phyloP scores from a whole-genome alignment of 2,888 invertebrate genomes.

The Chrysolina haemoptera region DNA sequence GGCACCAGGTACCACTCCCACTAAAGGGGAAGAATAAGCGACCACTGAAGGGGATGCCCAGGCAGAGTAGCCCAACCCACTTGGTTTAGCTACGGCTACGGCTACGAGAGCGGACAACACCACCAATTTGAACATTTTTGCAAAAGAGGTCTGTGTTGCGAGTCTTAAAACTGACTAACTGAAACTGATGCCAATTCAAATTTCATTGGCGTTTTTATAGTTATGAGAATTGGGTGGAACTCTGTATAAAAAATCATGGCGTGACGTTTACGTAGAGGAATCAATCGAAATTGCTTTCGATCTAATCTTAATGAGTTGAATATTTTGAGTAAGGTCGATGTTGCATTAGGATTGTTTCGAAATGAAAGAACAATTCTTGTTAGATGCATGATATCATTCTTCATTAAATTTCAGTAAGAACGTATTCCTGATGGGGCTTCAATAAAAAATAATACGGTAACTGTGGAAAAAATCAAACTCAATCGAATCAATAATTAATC shows the following conservation, averaged over 20 bases:
- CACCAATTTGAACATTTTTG: constrained; percentile 62
- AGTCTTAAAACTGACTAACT: constrained; percentile 39
- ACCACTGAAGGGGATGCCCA: constrained; percentile 52
- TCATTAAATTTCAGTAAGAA: no score
- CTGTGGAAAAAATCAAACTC: no score
- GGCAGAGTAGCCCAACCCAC: constrained; percentile 48
- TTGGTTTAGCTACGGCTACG: constrained; percentile 70
- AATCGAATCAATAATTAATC: no score
- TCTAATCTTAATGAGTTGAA: not conserved
- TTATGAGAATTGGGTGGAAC: not conserved
- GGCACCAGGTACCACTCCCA: constrained; percentile 46
- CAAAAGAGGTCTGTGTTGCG: constrained; percentile 50
- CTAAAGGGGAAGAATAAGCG: constrained; percentile 39
- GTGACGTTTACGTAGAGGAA: not conserved
- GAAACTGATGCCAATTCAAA: constrained; percentile 38
- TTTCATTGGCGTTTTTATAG: constrained; percentile 12
- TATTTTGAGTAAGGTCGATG: constrained; percentile 12
- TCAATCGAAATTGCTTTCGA: constrained; percentile 15
- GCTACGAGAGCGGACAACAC: constrained; percentile 74
- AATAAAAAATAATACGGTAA: no score
- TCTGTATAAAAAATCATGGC: not conserved
- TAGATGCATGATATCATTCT: not conserved
- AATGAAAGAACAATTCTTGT: not conserved
- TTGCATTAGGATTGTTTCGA: not conserved
- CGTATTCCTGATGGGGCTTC: no score